Evolutionary conservation across 2,797 vertebrate genomes (phyloP).

Genomic region (Aldrovandia affinis): DNA sequence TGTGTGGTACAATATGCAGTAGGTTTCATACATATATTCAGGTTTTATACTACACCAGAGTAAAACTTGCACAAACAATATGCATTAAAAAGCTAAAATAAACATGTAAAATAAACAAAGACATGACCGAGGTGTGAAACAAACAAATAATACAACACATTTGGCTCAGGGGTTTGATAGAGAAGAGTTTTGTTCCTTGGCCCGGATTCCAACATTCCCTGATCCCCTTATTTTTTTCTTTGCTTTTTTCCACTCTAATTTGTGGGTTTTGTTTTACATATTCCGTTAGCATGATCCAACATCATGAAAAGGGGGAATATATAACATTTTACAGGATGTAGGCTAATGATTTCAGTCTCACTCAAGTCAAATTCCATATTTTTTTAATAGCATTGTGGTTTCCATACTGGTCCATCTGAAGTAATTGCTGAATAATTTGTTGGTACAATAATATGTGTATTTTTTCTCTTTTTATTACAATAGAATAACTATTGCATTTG

Average conservation of each 20-base stretch:
- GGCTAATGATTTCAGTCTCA: slow-evolving; percentile 30
- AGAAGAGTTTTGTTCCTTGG: too few species aligned
- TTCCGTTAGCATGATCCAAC: neutral
- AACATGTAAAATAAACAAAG: neutral
- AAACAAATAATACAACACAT: neutral
- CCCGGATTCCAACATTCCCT: neutral
- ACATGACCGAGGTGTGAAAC: neutral
- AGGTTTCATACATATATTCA: slow-evolving; percentile 39
- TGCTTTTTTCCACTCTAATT: neutral
- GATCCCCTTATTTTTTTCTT: neutral
- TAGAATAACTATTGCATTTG: slow-evolving; percentile 21
- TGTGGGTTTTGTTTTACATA: neutral
- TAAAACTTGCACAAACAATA: neutral
- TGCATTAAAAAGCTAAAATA: neutral
- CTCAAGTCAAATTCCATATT: neutral
- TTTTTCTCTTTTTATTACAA: slow-evolving; percentile 7
- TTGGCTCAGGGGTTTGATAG: neutral
- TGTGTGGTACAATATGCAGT: neutral
- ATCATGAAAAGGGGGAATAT: neutral
- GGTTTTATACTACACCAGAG: neutral
- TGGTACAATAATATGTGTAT: slow-evolving; percentile 12
- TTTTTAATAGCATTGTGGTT: slow-evolving; percentile 14
- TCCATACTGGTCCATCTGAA: neutral
- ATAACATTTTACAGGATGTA: slow-evolving; percentile 52
- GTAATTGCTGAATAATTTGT: neutral